Base-by-base conservation (phyloP, 2,888 invertebrate genomes). In the Cryptus viduatorius region DNA sequence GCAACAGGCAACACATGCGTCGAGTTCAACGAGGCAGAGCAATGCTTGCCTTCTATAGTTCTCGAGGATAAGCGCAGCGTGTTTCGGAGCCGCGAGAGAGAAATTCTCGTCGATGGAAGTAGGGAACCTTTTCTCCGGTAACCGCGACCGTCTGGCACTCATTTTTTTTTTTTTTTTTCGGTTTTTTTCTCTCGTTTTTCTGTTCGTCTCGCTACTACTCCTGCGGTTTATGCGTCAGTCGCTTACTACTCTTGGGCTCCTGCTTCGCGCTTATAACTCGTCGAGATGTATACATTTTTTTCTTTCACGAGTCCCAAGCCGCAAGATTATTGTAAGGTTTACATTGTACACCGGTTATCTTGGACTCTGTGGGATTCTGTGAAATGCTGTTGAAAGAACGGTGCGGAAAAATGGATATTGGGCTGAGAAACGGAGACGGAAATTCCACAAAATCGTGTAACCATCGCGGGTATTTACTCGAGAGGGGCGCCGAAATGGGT, bases 61-160 rank as follows among this genome's bases (percentile, higher is more conserved):
- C 53, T 19, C 12, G 19, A 53, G 19, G 8, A 53, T 19, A 53
- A n/a, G 16, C n/a, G 53, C 16, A 16, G 53, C 53, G 50, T n/a
- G 8, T 19, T 53, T 53, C 53, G 53, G 37, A 37, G 37, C 37
- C 37, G 37, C 37, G 37, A 37, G 5, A 16, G 53, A 53, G 53
- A 53, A 16, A 53, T 53, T 53, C 53, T 16, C 19, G 37, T 53
- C 53, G 53, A 53, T 53, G n/a, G 53, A 53, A 53, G 19, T 16
- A 19, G 16, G 19, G 19, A 53, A 53, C 53, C 65, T 64, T 65
- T 73, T 76, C 75, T 50, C 65, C 42, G 50, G 19, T 68, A 78
- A 56, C 78, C 68, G 68, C 78, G 68, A 48, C 69, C 78, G 78
- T 78, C 69, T 78, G 56, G 68, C 68, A n/a, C 29, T 56, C 31